Evolutionary conservation across 2,797 vertebrate genomes (phyloP), one percentile per base, ranked within the genome.

Genomic region (Danio kyathit): DNA sequence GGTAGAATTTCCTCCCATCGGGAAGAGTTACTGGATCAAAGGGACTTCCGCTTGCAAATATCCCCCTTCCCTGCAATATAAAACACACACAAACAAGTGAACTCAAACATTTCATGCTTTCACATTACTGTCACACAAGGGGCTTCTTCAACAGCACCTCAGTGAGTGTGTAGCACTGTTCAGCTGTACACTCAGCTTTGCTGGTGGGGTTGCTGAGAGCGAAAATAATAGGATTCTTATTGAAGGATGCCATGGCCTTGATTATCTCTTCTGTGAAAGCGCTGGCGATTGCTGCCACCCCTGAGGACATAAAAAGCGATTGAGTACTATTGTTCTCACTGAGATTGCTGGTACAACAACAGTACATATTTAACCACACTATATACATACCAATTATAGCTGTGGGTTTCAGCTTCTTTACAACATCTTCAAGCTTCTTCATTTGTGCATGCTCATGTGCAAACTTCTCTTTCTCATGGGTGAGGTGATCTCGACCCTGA

Each of bases 201-300:
- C 97, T 98, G 77, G 98, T 99, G 2, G 98, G 98, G 87, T 99
- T 99, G 90, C 98, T 99, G 87, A 99, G 95, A 81, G 98, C 97
- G 80, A 99, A 99, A 90, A 99, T 96, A 84, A 99, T 95, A 2
- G 98, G 98, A 8, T 59, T 90, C 57, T 99, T 57, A 52, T 99
- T 99, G 86, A 97, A 94, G 61, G 92, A 89, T 54, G 97, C 97
- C 98, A 99, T 98, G 79, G 95, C 94, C 82, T 90, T 95, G 89
- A 99, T 95, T 87, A 99, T 97, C 79, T 95, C 89, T 87, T 96
- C 88, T 0, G 96, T 95, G 88, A 99, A 99, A 13, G 97, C 98
- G 76, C 97, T 97, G 12, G 94, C 86, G 65, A 98, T 84, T 49
- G 98, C 98, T 51, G 97, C 97, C 88, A 96, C 98, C 74, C 98